Percentiles rank a stretch among this genome's conserved stretches.
Conservation (phyloP, 2,888 invertebrate genomes). For the Zhengitettix transpicula region DNA sequence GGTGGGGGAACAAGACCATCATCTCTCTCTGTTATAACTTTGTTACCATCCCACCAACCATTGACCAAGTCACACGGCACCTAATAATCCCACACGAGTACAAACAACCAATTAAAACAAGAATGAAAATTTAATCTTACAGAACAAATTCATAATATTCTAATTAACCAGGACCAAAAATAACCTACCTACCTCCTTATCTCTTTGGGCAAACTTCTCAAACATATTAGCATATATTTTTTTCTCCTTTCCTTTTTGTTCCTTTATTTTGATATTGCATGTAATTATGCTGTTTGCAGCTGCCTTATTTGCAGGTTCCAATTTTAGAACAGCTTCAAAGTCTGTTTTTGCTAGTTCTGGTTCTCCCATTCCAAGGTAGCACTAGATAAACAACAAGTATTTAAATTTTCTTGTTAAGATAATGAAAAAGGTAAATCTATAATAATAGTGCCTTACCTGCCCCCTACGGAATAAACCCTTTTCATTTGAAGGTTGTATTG, state of each 20-base stretch:
- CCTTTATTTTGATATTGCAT: conserved; percentile 56
- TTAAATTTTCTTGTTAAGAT: not conserved
- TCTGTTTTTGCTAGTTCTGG: conserved; percentile 58
- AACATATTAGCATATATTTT: conserved; percentile 90
- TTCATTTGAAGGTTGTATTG: conserved; percentile 55
- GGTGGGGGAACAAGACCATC: conserved; percentile 1
- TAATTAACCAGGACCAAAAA: not conserved
- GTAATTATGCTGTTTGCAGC: conserved; percentile 57
- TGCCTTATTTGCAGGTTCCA: conserved; percentile 80
- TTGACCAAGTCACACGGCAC: conserved; percentile 12
- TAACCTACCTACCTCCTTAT: conserved; percentile 45
- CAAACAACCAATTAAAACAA: not conserved
- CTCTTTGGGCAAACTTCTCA: conserved; percentile 71
- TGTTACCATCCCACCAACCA: conserved; percentile 19
- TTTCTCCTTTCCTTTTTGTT: conserved; percentile 65
- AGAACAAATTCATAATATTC: not conserved
- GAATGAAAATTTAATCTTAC: conserved; percentile 2
- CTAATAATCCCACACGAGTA: not conserved
- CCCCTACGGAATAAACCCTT: conserved; percentile 85
- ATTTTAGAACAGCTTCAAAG: conserved; percentile 55
- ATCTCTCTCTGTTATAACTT: conserved; percentile 8
- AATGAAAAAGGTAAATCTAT: not conserved
- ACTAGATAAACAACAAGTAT: conserved; percentile 26
- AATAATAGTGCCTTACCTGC: conserved; percentile 28
- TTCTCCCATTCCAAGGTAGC: conserved; percentile 56